phyloP scores from a whole-genome alignment of 2,797 vertebrate species.

The Myoxocephalus aenaeus region DNA sequence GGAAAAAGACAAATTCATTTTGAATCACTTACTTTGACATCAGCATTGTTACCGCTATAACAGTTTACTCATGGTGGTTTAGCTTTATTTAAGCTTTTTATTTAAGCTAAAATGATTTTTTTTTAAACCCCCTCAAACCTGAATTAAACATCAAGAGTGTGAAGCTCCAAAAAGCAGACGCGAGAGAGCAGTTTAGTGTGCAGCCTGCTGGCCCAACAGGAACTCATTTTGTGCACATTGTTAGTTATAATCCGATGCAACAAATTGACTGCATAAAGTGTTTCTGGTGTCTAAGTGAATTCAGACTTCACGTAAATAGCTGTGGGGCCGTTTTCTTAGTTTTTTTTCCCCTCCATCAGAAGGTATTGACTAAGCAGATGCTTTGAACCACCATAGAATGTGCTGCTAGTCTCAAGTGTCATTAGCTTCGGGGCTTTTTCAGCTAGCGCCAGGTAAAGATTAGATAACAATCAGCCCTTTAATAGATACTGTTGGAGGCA shows the following conservation, averaged over 20 bases:
- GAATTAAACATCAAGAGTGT: constrained; percentile 43
- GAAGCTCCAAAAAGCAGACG: constrained; percentile 46
- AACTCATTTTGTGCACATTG: constrained; percentile 66
- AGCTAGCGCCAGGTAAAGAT: constrained; percentile 85
- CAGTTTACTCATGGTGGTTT: neutral
- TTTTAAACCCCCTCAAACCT: neutral
- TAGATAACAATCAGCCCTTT: constrained; percentile 87
- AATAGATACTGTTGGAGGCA: constrained; percentile 84
- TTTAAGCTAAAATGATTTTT: neutral
- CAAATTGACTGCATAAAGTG: constrained; percentile 74
- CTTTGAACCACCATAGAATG: constrained; percentile 83
- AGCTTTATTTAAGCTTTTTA: constrained; percentile 3
- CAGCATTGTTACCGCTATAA: neutral
- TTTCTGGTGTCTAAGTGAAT: constrained; percentile 72
- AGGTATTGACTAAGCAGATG: constrained; percentile 79
- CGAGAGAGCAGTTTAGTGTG: constrained; percentile 38
- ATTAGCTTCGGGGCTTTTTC: constrained; percentile 85
- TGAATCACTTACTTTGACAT: neutral
- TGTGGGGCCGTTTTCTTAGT: constrained; percentile 66
- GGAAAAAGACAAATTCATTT: neutral
- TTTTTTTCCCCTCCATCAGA: constrained; percentile 59
- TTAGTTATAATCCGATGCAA: constrained; percentile 75
- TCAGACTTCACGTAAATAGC: constrained; percentile 73
- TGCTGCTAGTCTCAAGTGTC: constrained; percentile 85
- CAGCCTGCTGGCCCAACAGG: constrained; percentile 58